Evolutionary conservation across 2,113 vertebrate species (phyloP).

Genomic region (Formicarius rufipectus): DNA sequence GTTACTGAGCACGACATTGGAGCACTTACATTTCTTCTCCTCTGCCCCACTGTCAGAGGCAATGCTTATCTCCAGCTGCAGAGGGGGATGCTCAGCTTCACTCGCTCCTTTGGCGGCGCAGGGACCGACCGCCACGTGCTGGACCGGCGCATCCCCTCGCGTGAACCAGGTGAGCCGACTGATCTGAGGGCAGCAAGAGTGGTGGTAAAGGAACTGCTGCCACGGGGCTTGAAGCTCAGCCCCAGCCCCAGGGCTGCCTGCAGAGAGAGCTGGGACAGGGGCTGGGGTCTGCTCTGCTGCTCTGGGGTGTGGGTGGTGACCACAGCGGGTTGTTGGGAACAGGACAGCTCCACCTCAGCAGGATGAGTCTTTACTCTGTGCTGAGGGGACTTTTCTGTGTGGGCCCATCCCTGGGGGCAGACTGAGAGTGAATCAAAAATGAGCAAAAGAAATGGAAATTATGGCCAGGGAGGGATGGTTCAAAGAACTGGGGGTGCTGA

Average conservation of each 20-base stretch:
- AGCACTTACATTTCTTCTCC: slow-evolving; percentile 32
- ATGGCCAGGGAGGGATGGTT: background rate
- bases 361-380: fast-evolving
- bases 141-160: slow-evolving; percentile 64
- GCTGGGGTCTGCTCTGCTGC: background rate
- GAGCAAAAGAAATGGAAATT: background rate
- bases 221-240: background rate
- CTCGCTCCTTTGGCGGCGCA: background rate
- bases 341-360: fast-evolving
- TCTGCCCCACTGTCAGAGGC: background rate
- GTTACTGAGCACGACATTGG: background rate
- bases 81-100: background rate
- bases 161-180: slow-evolving; percentile 92
- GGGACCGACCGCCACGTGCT: slow-evolving; percentile 11
- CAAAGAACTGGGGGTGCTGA: background rate
- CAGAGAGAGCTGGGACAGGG: background rate
- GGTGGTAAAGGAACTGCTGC: background rate
- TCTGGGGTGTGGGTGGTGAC: background rate
- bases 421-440: background rate
- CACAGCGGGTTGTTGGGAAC: background rate
- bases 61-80: slow-evolving; percentile 54
- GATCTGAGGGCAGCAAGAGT: slow-evolving; percentile 69
- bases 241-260: background rate
- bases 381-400: background rate
- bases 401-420: background rate